Evolutionary conservation across 2,797 vertebrate genomes (phyloP), one percentile per base, ranked within the genome.

Genomic region (Ceyx erithaca): DNA sequence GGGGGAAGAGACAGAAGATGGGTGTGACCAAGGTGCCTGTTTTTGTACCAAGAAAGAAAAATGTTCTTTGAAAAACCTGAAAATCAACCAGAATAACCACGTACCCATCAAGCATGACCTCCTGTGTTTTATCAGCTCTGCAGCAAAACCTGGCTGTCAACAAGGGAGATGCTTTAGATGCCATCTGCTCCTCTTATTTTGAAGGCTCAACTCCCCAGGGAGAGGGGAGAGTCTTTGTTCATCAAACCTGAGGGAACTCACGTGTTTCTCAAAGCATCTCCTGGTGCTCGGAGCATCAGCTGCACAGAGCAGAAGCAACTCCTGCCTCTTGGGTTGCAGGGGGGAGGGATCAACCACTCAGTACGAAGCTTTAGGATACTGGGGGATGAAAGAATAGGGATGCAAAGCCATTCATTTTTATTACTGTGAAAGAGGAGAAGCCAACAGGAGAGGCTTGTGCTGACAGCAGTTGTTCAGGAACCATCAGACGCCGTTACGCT

Each of bases 401-500:
- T 11, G 16, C 6, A 16, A 80, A 85, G 43, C 5, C 26, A 63
- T 5, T 64, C 12, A 6, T 22, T 75, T 52, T 35, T 35, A 26
- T n/a, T 18, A 5, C 18, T 9, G 22, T 25, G 49, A 17, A 19
- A 70, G 33, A 73, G 45, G 6, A 64, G 70, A 87, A 87, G 14
- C 28, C 80, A 71, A 73, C 2, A 46, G 17, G 3, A 46, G 63
- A 70, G 83, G 7, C 31, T 57, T 75, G 45, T 0, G 5, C 57
- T 54, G 80, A 48, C 77, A 75, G 80, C 62, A 28, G 33, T 37
- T 19, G 6, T 72, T 77, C 52, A 10, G 68, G 43, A 89, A 11
- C 43, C 0, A 0, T 31, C 54, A 80, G 85, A 7, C 8, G 0
- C 17, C 4, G 23, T 6, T 67, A 11, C 0, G 0, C 52, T 51